A percentile compares a stretch with the other conserved stretches of the same genome.
Conservation (phyloP, 2,888 invertebrate genomes). For the Cephus nigrinus region DNA sequence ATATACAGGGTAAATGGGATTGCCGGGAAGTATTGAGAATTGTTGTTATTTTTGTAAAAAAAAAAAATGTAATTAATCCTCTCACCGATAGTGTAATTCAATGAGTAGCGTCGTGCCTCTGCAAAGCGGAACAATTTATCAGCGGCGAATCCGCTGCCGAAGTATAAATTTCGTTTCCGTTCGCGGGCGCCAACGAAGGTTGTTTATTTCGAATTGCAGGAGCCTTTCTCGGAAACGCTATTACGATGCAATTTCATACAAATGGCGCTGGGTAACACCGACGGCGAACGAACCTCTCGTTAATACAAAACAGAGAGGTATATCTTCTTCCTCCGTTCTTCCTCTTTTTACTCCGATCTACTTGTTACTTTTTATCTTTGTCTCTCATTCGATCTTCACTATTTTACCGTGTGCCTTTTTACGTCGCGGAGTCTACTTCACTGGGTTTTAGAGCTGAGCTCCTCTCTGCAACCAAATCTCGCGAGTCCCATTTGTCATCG, state of each 20-base stretch:
- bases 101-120: background rate
- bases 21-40: background rate
- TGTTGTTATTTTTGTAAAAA: background rate
- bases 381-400: background rate
- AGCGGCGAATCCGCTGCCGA: background rate
- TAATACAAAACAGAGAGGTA: conserved; percentile 26
- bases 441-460: background rate
- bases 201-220: background rate
- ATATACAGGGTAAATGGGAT: background rate
- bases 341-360: background rate
- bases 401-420: background rate
- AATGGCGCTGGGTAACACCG: conserved; percentile 14
- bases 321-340: conserved; percentile 7
- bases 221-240: conserved; percentile 20
- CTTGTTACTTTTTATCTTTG: background rate
- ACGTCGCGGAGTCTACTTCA: background rate
- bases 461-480: background rate
- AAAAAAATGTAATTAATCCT: background rate
- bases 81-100: background rate
- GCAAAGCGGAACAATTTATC: background rate
- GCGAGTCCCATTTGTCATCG: conserved; percentile 3
- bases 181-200: conserved; percentile 4
- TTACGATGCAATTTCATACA: conserved; percentile 29
- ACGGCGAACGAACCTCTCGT: conserved; percentile 22
- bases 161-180: conserved; percentile 17